These are phyloP conservation scores for Pongo abelii DNA, from an alignment of 2,113 vertebrate genomes.

Conservation along the genomic window DNA sequence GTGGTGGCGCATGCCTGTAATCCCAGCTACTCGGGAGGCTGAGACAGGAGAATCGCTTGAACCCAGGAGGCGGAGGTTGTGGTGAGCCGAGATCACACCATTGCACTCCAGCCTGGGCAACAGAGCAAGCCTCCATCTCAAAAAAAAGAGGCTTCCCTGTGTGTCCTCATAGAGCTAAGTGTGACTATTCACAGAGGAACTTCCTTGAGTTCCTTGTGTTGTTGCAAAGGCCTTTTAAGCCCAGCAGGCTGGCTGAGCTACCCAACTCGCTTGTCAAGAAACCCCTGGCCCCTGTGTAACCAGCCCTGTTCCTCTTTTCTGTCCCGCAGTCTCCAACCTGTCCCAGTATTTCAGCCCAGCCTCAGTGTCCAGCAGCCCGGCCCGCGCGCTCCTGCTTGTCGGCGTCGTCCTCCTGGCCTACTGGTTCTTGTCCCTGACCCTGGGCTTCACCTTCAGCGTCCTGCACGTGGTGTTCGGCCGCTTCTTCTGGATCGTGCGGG, in stretches of 20 bases:
- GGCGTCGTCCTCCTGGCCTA: conserved; percentile 90
- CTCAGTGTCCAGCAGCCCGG: conserved; percentile 86
- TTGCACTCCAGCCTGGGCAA: no score
- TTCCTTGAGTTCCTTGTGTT: neutral
- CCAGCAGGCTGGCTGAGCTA: neutral
- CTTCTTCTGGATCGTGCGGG: conserved; percentile 94
- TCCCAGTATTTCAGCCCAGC: conserved; percentile 94
- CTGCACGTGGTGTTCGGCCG: conserved; percentile 93
- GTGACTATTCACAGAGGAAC: neutral
- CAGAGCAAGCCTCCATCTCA: no score
- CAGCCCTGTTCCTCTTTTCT: conserved; percentile 39
- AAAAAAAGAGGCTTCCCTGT: neutral
- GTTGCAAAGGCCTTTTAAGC: neutral
- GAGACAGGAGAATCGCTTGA: no score
- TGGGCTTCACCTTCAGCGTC: conserved; percentile 93
- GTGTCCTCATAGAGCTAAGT: accelerated
- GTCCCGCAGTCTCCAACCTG: conserved; percentile 91
- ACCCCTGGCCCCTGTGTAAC: neutral
- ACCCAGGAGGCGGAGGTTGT: no score
- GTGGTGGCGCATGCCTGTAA: no score
- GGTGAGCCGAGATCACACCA: no score
- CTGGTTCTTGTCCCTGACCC: conserved; percentile 93
- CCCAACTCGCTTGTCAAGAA: neutral
- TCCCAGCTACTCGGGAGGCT: no score
- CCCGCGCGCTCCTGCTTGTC: conserved; percentile 90